A percentile compares a stretch with the other conserved stretches of the same genome.
Conservation (phyloP, 1,140 invertebrate genomes). For the Apis mellifera region Amel_HAv3.1 CM009933.2:4963501-4964000, state of each 20-base stretch:
- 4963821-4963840: background rate
- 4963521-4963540: no score
- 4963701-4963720: background rate
- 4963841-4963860: background rate
- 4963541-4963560: background rate
- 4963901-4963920: background rate
- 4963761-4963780: background rate
- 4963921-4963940: background rate
- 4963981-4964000: constrained; percentile 53
- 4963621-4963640: background rate
- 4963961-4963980: background rate
- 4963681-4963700: constrained; percentile 1
- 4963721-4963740: constrained; percentile 1
- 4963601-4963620: background rate
- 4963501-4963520: no score
- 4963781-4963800: background rate
- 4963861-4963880: constrained; percentile 23
- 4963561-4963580: background rate
- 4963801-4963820: background rate
- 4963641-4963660: background rate
- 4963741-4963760: constrained; percentile 1
- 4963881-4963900: constrained; percentile 49
- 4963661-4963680: background rate
- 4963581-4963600: background rate
- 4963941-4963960: constrained; percentile 40